Conservation (phyloP, 2,113 vertebrate species). For the Choloepus hoffmanni region DNA sequence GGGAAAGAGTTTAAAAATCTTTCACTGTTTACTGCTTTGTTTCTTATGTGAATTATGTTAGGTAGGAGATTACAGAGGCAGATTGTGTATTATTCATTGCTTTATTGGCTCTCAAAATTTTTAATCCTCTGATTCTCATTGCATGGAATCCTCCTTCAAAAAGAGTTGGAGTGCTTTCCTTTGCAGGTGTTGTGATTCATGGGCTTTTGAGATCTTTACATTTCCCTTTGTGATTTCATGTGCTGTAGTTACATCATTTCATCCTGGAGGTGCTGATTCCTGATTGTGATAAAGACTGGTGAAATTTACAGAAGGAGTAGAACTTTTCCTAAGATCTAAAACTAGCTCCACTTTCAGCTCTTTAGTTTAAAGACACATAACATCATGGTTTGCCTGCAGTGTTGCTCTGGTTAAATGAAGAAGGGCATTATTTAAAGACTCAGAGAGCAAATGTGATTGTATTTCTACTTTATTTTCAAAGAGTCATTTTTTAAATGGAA, state of each 20-base stretch:
- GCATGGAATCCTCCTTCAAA: not conserved
- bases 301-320: not conserved
- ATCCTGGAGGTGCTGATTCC: not conserved
- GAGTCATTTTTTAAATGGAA: slow-evolving; percentile 21
- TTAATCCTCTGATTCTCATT: slow-evolving; percentile 12
- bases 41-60: not conserved
- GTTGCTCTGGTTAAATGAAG: not conserved
- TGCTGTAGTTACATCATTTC: not conserved
- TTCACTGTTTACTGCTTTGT: not conserved
- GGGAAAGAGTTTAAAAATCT: not conserved
- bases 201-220: not conserved
- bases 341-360: not conserved
- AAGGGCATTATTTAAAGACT: not conserved
- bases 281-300: not conserved
- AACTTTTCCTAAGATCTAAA: not conserved
- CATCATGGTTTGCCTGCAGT: not conserved
- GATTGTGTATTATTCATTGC: not conserved
- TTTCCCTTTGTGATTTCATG: not conserved
- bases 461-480: not conserved
- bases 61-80: not conserved
- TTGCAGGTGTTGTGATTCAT: not conserved
- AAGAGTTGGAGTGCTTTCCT: not conserved
- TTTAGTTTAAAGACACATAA: not conserved
- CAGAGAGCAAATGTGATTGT: slow-evolving; percentile 49
- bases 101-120: not conserved